Conservation (phyloP, 2,113 vertebrate genomes). For the Pterocles orientalis region DNA sequence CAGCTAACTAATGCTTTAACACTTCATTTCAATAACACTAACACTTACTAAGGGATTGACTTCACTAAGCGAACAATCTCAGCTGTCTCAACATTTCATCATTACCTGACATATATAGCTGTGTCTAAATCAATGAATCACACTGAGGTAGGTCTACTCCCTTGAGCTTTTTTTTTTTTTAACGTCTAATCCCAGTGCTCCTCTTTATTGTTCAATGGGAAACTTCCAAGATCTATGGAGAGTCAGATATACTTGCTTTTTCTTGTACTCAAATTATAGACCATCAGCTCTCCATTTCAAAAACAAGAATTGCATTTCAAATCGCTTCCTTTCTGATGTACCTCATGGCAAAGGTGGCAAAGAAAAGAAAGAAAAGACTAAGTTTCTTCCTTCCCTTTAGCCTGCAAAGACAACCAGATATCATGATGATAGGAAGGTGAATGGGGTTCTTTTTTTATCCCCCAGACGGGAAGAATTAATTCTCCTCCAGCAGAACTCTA, state of each 20-base stretch:
- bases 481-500: neutral
- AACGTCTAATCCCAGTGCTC: neutral
- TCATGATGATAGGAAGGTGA: neutral
- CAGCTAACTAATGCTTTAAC: constrained; percentile 66
- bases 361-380: neutral
- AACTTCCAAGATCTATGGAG: neutral
- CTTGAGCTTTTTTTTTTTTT: neutral
- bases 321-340: neutral
- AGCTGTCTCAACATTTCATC: constrained; percentile 64
- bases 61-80: constrained; percentile 63
- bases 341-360: neutral
- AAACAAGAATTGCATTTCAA: neutral
- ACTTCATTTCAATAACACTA: constrained; percentile 59
- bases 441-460: neutral
- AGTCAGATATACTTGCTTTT: neutral
- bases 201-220: neutral
- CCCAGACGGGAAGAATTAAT: neutral
- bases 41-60: constrained; percentile 57
- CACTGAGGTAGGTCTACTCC: constrained; percentile 10
- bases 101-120: constrained; percentile 23
- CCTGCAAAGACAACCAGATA: neutral
- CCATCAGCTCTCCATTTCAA: neutral
- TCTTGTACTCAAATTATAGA: neutral
- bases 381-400: neutral
- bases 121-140: constrained; percentile 45